Base-by-base conservation (phyloP, 1,140 invertebrate species). In the Aphis craccivora region DNA sequence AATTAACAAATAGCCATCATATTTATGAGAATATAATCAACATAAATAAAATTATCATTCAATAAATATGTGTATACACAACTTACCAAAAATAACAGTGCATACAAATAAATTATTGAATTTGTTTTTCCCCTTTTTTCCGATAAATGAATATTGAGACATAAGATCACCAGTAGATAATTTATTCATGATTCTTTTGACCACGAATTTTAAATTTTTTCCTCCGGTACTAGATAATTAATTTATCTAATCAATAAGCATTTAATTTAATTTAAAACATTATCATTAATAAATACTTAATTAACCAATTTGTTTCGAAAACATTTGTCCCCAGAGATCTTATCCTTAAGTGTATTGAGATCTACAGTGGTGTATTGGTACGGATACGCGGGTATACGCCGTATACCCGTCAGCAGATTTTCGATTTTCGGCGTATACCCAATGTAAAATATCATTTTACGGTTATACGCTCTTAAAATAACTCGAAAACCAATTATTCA, bases 31-130 rank as follows among this genome's bases (percentile, higher is more conserved):
- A 67, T n/a, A 67, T n/a, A 67, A 14, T n/a, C 23, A 23, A 60
- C 30, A 67, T 67, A 67, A 37, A 37, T n/a, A 67, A 9, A 76
- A n/a, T 3, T 14, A n/a, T n/a, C n/a, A 76, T 76, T 76, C 25
- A 76, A 76, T 76, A 76, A 81, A 81, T 81, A 81, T 81, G 18
- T 35, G 18, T 83, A 37, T 40, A 83, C 81, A 22, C 2, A 83
- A 83, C 83, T 84, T 84, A 84, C 83, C 83, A 84, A 84, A 84
- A 84, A 84, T 43, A 43, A 84, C 83, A 43, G 83, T 7, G 5
- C 83, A 84, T 11, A 84, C 8, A 84, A 43, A 40, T 40, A 84
- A 43, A 84, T 25, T 43, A 7, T 0, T 25, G 25, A 84, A 84
- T 43, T 84, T 84, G 20, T 43, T 22, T 84, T 84, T 84, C 9